A percentile compares a stretch with the other conserved stretches of the same genome.
phyloP scores from a whole-genome alignment of 2,113 vertebrate genomes.

The Eudyptes chrysolophus region DNA sequence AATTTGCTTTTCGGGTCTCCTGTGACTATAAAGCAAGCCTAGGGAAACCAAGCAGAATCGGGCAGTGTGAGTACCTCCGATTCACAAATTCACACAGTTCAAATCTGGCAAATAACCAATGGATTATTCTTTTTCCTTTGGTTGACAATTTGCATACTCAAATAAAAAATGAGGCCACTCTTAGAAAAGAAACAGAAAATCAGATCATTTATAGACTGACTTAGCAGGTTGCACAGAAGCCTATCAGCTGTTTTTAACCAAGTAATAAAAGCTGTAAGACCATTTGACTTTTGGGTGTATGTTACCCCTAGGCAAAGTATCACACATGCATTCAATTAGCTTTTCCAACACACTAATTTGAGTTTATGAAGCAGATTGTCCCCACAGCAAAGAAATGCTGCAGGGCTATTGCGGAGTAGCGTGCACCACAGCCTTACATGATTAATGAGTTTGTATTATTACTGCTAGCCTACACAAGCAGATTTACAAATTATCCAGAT shows the following conservation, averaged over 20 bases:
- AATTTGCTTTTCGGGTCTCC: background rate
- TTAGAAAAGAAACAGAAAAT: background rate
- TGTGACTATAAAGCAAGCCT: background rate
- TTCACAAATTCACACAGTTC: background rate
- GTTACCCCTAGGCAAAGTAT: background rate
- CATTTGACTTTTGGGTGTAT: slow-evolving; percentile 17
- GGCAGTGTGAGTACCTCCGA: fast-evolving
- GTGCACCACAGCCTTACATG: background rate
- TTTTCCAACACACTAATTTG: slow-evolving; percentile 45
- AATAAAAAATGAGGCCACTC: background rate
- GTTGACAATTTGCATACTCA: background rate
- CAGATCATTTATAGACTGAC: background rate
- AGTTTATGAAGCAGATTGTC: slow-evolving; percentile 48
- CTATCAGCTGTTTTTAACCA: background rate
- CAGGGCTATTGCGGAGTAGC: background rate
- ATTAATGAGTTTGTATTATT: slow-evolving; percentile 7
- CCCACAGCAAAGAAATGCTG: slow-evolving; percentile 33
- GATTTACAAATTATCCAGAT: background rate
- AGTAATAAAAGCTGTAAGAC: slow-evolving; percentile 15
- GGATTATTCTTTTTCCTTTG: background rate
- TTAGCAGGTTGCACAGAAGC: background rate
- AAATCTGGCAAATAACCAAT: background rate
- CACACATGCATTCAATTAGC: slow-evolving; percentile 20
- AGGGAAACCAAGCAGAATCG: background rate
- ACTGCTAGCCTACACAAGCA: background rate